A percentile compares a stretch with the other conserved stretches of the same genome.
phyloP scores from a whole-genome alignment of 2,113 vertebrate species.

The Zingel zingel region DNA sequence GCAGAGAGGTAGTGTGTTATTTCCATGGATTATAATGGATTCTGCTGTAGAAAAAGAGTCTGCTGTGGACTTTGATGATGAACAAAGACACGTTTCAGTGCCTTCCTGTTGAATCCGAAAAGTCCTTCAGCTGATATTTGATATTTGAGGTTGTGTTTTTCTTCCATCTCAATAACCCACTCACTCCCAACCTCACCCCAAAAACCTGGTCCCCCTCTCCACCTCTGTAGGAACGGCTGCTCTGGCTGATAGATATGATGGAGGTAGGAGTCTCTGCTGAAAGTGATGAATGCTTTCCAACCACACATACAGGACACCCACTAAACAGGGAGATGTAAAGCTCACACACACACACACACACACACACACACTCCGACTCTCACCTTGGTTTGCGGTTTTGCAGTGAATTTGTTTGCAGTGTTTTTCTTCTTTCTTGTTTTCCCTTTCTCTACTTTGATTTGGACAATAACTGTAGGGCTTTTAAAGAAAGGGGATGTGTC shows the following conservation, averaged over 20 bases:
- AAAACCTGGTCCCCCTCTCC: neutral
- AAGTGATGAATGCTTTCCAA: constrained; percentile 44
- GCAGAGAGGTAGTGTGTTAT: constrained; percentile 25
- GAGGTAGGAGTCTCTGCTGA: constrained; percentile 89
- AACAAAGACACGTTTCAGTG: constrained; percentile 37
- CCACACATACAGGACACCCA: constrained; percentile 22
- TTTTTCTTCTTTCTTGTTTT: constrained; percentile 19
- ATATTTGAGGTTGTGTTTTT: constrained; percentile 53
- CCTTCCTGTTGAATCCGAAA: constrained; percentile 39
- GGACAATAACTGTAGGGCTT: neutral
- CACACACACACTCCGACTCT: neutral
- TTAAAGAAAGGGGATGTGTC: neutral
- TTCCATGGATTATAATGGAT: constrained; percentile 16
- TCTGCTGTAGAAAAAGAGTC: constrained; percentile 25
- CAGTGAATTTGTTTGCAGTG: constrained; percentile 66
- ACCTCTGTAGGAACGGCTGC: constrained; percentile 90
- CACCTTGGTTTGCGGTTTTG: constrained; percentile 37
- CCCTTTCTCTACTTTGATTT: neutral
- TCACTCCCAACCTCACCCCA: neutral
- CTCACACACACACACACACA: constrained; percentile 16
- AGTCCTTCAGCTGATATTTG: constrained; percentile 22
- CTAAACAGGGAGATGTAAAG: neutral
- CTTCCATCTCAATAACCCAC: constrained; percentile 25
- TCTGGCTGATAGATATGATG: constrained; percentile 99
- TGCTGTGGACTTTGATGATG: constrained; percentile 17